Evolutionary conservation across 2,888 invertebrate genomes (phyloP).

Genomic region (Himalopsyche anomala): DNA sequence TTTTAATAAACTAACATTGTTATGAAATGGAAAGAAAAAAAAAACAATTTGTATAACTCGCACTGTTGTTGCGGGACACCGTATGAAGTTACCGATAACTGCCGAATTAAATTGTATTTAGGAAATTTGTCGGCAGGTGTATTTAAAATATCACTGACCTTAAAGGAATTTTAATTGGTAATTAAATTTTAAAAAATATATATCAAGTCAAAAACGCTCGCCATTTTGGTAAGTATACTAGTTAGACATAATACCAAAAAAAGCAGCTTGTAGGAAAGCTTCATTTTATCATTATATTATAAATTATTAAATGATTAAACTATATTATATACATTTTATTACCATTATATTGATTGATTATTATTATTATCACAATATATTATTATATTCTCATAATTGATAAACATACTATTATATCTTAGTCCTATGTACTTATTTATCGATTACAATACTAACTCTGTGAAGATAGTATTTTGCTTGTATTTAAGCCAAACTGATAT

Average conservation of each 20-base stretch:
- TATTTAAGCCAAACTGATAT: conserved; percentile 77
- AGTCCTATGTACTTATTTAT: conserved; percentile 65
- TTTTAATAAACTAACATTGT: conserved; percentile 64
- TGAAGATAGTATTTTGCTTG: conserved; percentile 75
- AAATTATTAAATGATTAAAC: conserved; percentile 78
- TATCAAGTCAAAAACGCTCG: conserved; percentile 70
- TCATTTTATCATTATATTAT: conserved; percentile 78
- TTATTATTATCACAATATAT: conserved; percentile 76
- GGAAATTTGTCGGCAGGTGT: conserved; percentile 61
- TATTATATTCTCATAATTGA: conserved; percentile 79
- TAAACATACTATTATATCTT: conserved; percentile 76
- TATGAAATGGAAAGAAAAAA: conserved; percentile 59
- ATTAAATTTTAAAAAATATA: conserved; percentile 65
- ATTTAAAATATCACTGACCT: conserved; percentile 65
- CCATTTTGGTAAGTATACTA: conserved; percentile 78
- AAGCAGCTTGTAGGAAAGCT: conserved; percentile 79
- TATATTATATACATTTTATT: conserved; percentile 78
- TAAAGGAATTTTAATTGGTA: conserved; percentile 65
- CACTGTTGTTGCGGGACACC: conserved; percentile 39
- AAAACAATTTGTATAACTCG: conserved; percentile 55
- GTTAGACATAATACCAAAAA: conserved; percentile 80
- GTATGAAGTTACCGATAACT: conserved; percentile 63
- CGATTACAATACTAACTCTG: conserved; percentile 62
- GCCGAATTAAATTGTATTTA: conserved; percentile 64
- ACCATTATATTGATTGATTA: conserved; percentile 75